A percentile compares a stretch with the other conserved stretches of the same genome.
phyloP scores from a whole-genome alignment of 2,797 vertebrate species.

The Cichlasoma orientale region DNA sequence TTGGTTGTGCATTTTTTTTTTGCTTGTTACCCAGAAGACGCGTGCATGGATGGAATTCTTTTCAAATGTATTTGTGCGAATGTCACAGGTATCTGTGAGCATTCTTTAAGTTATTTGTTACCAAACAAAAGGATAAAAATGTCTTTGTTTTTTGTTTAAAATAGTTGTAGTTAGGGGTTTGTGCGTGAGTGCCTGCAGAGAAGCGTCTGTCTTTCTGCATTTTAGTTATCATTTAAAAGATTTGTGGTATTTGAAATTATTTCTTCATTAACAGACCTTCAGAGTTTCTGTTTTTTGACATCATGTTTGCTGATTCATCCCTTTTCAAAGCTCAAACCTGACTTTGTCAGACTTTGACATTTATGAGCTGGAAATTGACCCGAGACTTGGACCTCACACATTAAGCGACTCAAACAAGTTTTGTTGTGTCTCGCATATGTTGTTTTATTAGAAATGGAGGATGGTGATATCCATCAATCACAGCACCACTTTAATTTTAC shows the following conservation, averaged over 20 bases:
- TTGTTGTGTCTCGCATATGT: slow-evolving; percentile 14
- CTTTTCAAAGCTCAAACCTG: slow-evolving; percentile 3
- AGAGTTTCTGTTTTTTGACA: background rate
- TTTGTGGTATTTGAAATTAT: slow-evolving; percentile 5
- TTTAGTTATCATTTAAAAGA: background rate
- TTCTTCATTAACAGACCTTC: slow-evolving; percentile 18
- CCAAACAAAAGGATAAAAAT: background rate
- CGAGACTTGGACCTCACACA: slow-evolving; percentile 3
- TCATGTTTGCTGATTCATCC: background rate
- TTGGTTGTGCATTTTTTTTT: slow-evolving; percentile 11
- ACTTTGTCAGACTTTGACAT: slow-evolving; percentile 27
- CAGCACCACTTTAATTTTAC: slow-evolving; percentile 33
- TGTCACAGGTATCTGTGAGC: background rate
- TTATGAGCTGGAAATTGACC: slow-evolving; percentile 42
- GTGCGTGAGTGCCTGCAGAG: background rate
- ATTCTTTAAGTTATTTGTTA: background rate
- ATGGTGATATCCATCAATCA: slow-evolving; percentile 35
- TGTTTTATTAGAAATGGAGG: slow-evolving; percentile 40
- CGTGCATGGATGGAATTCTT: background rate
- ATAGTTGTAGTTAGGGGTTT: background rate
- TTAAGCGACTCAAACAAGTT: slow-evolving; percentile 37
- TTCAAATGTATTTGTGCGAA: background rate
- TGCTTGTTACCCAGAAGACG: slow-evolving; percentile 12
- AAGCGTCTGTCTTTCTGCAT: background rate
- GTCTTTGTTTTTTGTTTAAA: too few relatives aligned